Evolutionary conservation across 2,888 invertebrate genomes (phyloP).

Genomic region (Callyntrura sp.): DNA sequence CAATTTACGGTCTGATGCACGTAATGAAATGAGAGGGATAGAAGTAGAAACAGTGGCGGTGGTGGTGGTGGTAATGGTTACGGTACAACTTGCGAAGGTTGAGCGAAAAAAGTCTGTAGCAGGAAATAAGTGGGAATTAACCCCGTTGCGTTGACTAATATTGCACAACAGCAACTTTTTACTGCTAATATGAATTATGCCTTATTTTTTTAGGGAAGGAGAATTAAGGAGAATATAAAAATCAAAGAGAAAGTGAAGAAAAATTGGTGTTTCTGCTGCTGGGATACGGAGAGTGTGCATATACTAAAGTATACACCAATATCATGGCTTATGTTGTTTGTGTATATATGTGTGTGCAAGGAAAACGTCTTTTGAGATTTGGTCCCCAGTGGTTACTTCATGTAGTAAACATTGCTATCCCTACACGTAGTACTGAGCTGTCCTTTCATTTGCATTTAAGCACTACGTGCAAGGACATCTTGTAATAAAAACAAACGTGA

Average conservation of each 20-base stretch:
- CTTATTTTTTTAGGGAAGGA: conserved; percentile 20
- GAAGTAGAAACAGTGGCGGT: not conserved
- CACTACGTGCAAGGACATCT: too few species aligned
- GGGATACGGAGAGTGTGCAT: not conserved
- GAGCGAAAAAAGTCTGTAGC: not conserved
- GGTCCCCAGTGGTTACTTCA: too few species aligned
- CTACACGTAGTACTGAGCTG: too few species aligned
- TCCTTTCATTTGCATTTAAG: too few species aligned
- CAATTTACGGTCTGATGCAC: conserved; percentile 59
- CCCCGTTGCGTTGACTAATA: conserved; percentile 52
- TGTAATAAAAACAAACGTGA: too few species aligned
- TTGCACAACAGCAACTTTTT: conserved; percentile 43
- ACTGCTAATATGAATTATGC: conserved; percentile 53
- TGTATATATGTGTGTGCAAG: not conserved
- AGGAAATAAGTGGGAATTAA: conserved; percentile 39
- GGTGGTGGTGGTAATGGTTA: conserved; percentile 19
- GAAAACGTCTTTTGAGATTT: not conserved
- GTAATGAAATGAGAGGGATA: conserved; percentile 53
- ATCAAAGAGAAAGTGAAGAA: not conserved
- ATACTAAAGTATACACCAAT: not conserved
- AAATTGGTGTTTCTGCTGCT: not conserved
- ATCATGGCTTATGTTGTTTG: not conserved
- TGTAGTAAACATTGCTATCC: not conserved
- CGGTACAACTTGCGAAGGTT: not conserved
- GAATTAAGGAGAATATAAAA: not conserved